These are phyloP conservation scores for Aphaenogaster floridana DNA, from an alignment of 1,140 invertebrate genomes.

Conservation along the genomic window DNA sequence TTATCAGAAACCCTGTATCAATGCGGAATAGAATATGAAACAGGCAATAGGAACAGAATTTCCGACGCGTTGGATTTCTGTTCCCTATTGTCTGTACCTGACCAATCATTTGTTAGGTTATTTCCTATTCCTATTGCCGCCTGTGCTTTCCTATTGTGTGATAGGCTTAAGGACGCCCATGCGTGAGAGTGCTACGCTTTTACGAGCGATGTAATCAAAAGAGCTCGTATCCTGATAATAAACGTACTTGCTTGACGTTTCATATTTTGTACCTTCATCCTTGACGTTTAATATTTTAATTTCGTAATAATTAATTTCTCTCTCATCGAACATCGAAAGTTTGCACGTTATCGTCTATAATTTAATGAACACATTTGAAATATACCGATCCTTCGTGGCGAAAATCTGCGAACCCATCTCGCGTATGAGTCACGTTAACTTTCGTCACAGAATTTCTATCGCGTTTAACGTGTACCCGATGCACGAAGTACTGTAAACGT, in stretches of 20 bases:
- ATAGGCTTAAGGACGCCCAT: too few species aligned
- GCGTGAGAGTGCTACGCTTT: background rate
- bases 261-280: conserved; percentile 45
- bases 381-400: conserved; percentile 34
- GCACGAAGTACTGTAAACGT: conserved; percentile 17
- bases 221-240: conserved; percentile 53
- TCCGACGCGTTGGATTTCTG: too few species aligned
- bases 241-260: conserved; percentile 44
- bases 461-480: background rate
- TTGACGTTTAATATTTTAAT: conserved; percentile 45
- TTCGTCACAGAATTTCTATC: conserved; percentile 1
- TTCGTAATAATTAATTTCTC: conserved; percentile 34
- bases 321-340: conserved; percentile 52
- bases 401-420: conserved; percentile 9
- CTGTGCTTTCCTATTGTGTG: too few species aligned
- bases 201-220: conserved; percentile 27
- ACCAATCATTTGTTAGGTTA: too few species aligned
- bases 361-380: conserved; percentile 67
- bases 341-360: conserved; percentile 48
- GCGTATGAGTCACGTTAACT: background rate
- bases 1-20: too few species aligned
- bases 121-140: too few species aligned
- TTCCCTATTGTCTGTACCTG: too few species aligned
- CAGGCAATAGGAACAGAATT: too few species aligned
- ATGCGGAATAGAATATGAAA: too few species aligned